Conservation (phyloP, 1,140 invertebrate genomes). For the Tetramorium simillimum region DNA sequence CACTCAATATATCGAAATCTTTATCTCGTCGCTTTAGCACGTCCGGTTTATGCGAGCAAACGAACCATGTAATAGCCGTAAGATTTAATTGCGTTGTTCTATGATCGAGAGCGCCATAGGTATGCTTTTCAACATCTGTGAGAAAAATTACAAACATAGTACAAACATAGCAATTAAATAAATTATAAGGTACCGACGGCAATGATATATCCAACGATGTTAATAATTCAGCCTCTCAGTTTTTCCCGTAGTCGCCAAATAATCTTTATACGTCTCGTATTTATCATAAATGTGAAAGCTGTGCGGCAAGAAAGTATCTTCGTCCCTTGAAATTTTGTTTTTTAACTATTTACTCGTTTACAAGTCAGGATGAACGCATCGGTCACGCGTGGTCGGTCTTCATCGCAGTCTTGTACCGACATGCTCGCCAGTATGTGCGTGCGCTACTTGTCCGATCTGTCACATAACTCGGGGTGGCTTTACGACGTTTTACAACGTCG, state of each 20-base stretch:
- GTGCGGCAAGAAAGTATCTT: neutral
- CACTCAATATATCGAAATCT: neutral
- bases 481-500: conserved; percentile 55
- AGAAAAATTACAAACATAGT: neutral
- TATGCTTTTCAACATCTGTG: neutral
- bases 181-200: neutral
- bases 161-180: conserved; percentile 4
- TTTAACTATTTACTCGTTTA: neutral
- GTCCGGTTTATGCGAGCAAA: conserved; percentile 27
- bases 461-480: conserved; percentile 67
- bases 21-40: neutral
- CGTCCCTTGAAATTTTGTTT: neutral
- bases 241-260: neutral
- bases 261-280: neutral
- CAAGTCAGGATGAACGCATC: neutral
- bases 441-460: conserved; percentile 43
- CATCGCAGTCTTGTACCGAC: neutral
- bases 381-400: conserved; percentile 20
- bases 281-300: neutral
- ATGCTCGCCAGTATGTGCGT: neutral
- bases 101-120: neutral
- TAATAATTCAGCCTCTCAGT: neutral
- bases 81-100: conserved; percentile 8
- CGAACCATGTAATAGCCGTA: conserved; percentile 24
- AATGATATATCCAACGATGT: neutral